phyloP scores from a whole-genome alignment of 1,140 invertebrate species.

The Drosophila punjabiensis region DNA sequence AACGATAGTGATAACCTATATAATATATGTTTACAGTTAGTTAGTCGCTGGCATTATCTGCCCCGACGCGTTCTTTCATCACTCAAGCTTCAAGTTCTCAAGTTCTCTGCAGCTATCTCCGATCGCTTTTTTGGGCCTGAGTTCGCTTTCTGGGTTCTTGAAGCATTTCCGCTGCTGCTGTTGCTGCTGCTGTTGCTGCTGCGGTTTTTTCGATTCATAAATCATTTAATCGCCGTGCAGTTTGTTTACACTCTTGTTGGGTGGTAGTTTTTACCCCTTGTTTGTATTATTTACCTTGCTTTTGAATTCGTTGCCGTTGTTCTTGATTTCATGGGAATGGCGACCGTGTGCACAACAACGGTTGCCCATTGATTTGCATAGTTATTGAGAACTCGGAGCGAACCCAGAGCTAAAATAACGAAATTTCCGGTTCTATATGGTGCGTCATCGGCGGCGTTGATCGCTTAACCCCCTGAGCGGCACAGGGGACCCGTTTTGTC shows the following conservation, averaged over 20 bases:
- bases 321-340: constrained; percentile 20
- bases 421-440: constrained; percentile 53
- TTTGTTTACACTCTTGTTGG: constrained; percentile 41
- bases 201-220: constrained; percentile 55
- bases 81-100: constrained; percentile 28
- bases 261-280: not conserved
- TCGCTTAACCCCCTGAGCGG: constrained; percentile 25
- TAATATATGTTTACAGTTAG: constrained; percentile 61
- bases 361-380: constrained; percentile 55
- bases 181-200: constrained; percentile 16
- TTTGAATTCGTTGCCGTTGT: constrained; percentile 6
- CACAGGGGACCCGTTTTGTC: constrained; percentile 41
- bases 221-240: constrained; percentile 52
- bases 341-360: constrained; percentile 24
- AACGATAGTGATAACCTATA: constrained; percentile 79
- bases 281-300: constrained; percentile 10
- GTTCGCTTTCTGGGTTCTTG: constrained; percentile 21
- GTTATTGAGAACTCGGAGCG: constrained; percentile 30
- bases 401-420: constrained; percentile 7
- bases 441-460: constrained; percentile 42
- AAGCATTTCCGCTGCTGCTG: constrained; percentile 39
- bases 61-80: constrained; percentile 30
- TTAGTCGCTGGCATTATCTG: constrained; percentile 68
- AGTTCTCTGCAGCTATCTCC: constrained; percentile 36
- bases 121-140: constrained; percentile 18